Conservation (phyloP, 2,113 vertebrate species). For the Pantherophis guttatus region DNA sequence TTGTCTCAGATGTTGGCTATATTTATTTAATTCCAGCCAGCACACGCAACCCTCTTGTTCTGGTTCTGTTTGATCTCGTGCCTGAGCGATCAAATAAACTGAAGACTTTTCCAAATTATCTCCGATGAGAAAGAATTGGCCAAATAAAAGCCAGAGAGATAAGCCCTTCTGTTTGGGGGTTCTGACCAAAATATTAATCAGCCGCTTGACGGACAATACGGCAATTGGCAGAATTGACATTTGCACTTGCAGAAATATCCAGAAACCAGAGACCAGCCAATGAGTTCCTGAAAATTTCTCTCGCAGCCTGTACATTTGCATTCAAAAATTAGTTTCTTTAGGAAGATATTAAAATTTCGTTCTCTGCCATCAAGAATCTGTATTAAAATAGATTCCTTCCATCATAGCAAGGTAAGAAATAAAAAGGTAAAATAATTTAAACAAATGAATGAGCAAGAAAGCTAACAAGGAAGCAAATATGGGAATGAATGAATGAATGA, state of each 20-base stretch:
- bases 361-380: not conserved
- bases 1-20: constrained; percentile 35
- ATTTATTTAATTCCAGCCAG: constrained; percentile 27
- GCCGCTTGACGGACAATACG: not conserved
- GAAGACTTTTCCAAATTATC: constrained; percentile 30
- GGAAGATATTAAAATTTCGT: not conserved
- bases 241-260: not conserved
- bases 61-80: constrained; percentile 47
- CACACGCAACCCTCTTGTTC: constrained; percentile 2
- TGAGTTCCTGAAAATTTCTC: not conserved
- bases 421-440: not conserved
- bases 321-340: not conserved
- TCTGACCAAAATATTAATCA: not conserved
- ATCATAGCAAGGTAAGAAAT: not conserved
- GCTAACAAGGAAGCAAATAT: not conserved
- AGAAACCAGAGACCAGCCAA: not conserved
- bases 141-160: constrained; percentile 24
- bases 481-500: not conserved
- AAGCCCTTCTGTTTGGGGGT: constrained; percentile 9
- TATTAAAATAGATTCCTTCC: not conserved
- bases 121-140: not conserved
- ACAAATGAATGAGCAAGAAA: not conserved
- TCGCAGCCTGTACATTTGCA: not conserved
- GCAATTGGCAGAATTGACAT: constrained; percentile 14
- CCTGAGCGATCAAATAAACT: constrained; percentile 11